These are phyloP conservation scores for Drosophila lini DNA, from an alignment of 1,140 invertebrate genomes.

Conservation along the genomic window DNA sequence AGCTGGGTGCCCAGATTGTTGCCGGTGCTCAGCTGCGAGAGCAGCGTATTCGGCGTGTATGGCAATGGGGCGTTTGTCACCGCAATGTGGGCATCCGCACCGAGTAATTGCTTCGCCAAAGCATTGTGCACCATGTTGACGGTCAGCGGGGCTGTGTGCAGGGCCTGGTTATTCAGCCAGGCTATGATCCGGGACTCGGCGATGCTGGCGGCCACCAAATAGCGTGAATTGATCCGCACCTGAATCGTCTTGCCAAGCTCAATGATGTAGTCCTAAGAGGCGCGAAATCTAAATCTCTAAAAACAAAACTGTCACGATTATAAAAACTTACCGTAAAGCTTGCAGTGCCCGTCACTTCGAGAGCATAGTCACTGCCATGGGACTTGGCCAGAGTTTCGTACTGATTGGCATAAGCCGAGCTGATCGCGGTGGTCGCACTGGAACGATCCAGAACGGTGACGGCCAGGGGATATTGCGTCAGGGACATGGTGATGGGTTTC, in stretches of 20 bases:
- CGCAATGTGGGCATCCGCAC: conserved; percentile 84
- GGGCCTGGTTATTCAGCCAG: conserved; percentile 89
- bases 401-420: conserved; percentile 14
- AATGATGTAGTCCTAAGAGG: conserved; percentile 55
- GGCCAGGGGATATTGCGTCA: conserved; percentile 58
- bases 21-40: conserved; percentile 85
- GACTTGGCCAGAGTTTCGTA: conserved; percentile 56
- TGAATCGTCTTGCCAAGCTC: conserved; percentile 53
- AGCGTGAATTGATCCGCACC: conserved; percentile 63
- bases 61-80: conserved; percentile 90
- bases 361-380: conserved; percentile 40
- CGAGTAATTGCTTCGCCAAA: conserved; percentile 83
- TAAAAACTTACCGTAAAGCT: conserved; percentile 7
- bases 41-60: conserved; percentile 68
- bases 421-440: not conserved
- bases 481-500: conserved; percentile 52
- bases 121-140: conserved; percentile 88
- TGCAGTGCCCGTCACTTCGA: conserved; percentile 12
- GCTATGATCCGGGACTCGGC: conserved; percentile 84
- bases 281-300: not conserved
- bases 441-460: conserved; percentile 63
- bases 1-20: conserved; percentile 87
- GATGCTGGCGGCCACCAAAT: conserved; percentile 83
- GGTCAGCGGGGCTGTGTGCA: conserved; percentile 89
- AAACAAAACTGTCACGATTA: no score